phyloP scores from a whole-genome alignment of 2,797 vertebrate genomes.

The Mormyrops attenuatus region DNA sequence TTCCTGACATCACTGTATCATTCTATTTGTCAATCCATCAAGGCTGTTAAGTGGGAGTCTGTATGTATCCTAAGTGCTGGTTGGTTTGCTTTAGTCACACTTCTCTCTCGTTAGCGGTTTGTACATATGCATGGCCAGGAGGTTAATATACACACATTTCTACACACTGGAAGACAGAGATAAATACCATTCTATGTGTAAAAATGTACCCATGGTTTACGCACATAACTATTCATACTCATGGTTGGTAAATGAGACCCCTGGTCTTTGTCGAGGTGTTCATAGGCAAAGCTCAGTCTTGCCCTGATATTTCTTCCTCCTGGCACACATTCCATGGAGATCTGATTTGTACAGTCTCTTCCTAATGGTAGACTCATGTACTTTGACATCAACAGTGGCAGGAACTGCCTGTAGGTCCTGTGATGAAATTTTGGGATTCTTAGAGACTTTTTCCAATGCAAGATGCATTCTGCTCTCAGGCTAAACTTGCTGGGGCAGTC shows the following conservation, averaged over 20 bases:
- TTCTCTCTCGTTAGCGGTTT: background rate
- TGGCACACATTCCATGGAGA: background rate
- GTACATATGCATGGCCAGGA: background rate
- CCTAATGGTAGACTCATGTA: background rate
- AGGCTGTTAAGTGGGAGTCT: background rate
- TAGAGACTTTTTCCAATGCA: background rate
- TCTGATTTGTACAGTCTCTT: background rate
- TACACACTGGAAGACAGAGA: background rate
- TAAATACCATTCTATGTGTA: background rate
- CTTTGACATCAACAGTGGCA: background rate
- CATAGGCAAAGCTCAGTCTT: background rate
- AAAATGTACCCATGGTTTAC: background rate
- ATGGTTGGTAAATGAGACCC: background rate
- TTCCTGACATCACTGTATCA: background rate
- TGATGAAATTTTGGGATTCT: background rate
- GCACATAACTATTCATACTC: background rate
- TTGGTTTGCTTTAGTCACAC: background rate
- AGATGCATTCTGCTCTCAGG: background rate
- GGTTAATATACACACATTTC: background rate
- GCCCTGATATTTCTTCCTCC: background rate
- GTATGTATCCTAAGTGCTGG: background rate
- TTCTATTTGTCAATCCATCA: background rate
- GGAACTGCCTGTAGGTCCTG: background rate
- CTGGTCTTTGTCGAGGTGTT: background rate
- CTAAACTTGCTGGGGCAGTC: background rate